These are phyloP conservation scores for Pteropus rufus DNA, from an alignment of 2,797 vertebrate species.

Conservation along the genomic window DNA sequence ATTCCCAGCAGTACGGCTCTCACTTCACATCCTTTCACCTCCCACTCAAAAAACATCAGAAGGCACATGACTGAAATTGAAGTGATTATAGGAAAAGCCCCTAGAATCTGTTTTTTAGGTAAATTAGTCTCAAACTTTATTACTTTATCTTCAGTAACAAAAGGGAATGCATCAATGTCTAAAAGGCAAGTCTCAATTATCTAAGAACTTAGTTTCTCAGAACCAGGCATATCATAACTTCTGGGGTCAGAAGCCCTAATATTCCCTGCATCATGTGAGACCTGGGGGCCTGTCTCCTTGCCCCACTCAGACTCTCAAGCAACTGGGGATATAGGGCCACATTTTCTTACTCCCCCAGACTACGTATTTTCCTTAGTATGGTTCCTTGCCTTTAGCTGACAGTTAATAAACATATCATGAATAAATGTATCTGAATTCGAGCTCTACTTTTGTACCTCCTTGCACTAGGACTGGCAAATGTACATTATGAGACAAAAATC, in stretches of 20 bases:
- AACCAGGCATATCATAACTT: not conserved
- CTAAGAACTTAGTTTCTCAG: constrained; percentile 12
- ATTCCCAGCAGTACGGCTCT: not conserved
- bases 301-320: not conserved
- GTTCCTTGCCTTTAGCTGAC: constrained; percentile 37
- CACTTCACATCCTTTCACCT: not conserved
- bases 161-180: not conserved
- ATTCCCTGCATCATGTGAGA: not conserved
- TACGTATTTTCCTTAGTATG: not conserved
- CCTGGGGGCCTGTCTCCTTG: not conserved
- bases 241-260: not conserved
- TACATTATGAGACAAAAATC: constrained; percentile 54
- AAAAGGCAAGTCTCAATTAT: constrained; percentile 39
- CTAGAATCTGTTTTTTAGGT: constrained; percentile 35
- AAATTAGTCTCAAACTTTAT: constrained; percentile 43
- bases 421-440: constrained; percentile 47
- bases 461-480: constrained; percentile 33
- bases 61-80: not conserved
- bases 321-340: not conserved
- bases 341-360: not conserved
- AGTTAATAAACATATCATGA: constrained; percentile 55
- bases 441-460: not conserved
- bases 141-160: constrained; percentile 50
- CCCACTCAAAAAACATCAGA: not conserved
- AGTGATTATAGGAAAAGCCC: not conserved